Evolutionary conservation across 2,797 vertebrate species (phyloP), one percentile per base, ranked within the genome.

Genomic region (Pampus argenteus): DNA sequence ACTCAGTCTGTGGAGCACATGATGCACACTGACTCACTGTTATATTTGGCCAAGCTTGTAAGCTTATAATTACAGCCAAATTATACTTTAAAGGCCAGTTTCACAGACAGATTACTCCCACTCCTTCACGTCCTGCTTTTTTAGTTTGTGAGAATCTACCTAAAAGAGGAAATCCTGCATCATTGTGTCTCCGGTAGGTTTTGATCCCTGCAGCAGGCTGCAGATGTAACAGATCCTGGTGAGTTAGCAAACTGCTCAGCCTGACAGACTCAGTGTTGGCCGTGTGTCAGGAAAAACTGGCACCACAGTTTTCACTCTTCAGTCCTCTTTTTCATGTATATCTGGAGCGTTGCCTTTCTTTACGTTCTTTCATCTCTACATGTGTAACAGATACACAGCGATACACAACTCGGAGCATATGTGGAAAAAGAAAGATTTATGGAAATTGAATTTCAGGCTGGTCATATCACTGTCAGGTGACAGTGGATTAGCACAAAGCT

Each of bases 11-110:
- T 61, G 75, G 48, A 80, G 10, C 50, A 48, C 77, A 69, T 83
- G 83, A 83, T 82, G 61, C 74, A 31, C 75, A 68, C 64, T 79
- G 82, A 90, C 75, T 88, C 86, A 87, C 66, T 82, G 77, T 83
- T 91, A 58, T 59, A 71, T 82, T 72, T 84, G 76, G 58, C 34
- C 14, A 75, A 62, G n/a, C 56, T 52, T 29, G 15, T 76, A 60
- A 88, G 69, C 76, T 73, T 36, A 56, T 90, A 84, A 88, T 91
- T 89, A 90, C 73, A 79, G 79, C 14, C 31, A 23, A 60, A 71
- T 77, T 62, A 57, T 49, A 29, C 47, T 71, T 79, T 59, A 44
- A 63, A 59, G 40, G 29, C 50, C 15, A 42, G 49, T 57, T 81
- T 76, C 55, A 63, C 71, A 82, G 76, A 63, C 68, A 26, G 70